phyloP scores from a whole-genome alignment of 2,797 vertebrate genomes.

The Microchirus variegatus region DNA sequence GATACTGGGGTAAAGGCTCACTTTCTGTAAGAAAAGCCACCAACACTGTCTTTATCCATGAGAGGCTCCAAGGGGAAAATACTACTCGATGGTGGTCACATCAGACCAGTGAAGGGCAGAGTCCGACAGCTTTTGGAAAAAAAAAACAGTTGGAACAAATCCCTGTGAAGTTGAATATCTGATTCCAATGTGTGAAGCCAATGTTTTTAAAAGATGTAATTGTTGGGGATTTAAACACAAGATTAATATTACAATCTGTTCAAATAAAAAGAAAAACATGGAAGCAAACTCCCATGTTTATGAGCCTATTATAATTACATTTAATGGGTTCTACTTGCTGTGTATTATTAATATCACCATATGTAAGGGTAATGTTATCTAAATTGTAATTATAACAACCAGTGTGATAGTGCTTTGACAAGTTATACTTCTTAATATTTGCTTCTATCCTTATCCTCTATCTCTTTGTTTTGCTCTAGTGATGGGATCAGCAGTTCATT shows the following conservation, averaged over 20 bases:
- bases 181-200: neutral
- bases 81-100: constrained; percentile 28
- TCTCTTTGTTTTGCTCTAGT: too few species aligned
- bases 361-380: neutral
- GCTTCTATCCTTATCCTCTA: too few species aligned
- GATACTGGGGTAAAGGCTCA: constrained; percentile 14
- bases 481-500: too few species aligned
- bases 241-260: neutral
- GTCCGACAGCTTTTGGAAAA: constrained; percentile 20
- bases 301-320: neutral
- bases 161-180: neutral
- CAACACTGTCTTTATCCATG: constrained; percentile 24
- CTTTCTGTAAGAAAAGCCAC: neutral
- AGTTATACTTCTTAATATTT: too few species aligned
- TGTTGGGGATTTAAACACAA: neutral
- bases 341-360: neutral
- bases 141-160: constrained; percentile 10
- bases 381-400: neutral
- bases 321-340: neutral
- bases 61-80: constrained; percentile 18
- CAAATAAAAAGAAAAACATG: neutral
- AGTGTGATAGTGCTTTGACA: neutral
- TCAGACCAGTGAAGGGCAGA: neutral
- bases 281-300: too few species aligned
- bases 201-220: neutral